Percentiles rank a stretch among this genome's conserved stretches.
Evolutionary conservation across 2,888 invertebrate genomes (phyloP).

Genomic region (Stramonita haemastoma): DNA sequence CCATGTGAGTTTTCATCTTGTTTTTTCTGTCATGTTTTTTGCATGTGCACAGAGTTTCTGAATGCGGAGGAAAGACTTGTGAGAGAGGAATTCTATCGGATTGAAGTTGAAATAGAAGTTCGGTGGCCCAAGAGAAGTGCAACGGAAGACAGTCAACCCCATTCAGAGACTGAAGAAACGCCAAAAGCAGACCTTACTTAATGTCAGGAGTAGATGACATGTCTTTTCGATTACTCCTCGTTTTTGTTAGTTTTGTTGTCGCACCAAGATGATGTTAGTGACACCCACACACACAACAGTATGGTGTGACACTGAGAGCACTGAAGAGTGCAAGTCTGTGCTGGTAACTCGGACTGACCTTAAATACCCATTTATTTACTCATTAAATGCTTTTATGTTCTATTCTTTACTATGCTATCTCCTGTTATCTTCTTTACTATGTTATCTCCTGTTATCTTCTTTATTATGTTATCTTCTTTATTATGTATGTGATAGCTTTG

Average conservation of each 20-base stretch:
- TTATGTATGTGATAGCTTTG: background rate
- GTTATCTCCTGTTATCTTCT: background rate
- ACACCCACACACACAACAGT: too few species aligned
- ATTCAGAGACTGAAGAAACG: slow-evolving; percentile 20
- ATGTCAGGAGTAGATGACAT: background rate
- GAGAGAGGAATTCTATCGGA: slow-evolving; percentile 70
- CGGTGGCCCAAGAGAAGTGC: slow-evolving; percentile 57
- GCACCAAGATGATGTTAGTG: too few species aligned
- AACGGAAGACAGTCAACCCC: background rate
- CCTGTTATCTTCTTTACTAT: background rate
- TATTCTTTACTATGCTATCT: background rate
- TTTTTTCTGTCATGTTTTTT: slow-evolving; percentile 22
- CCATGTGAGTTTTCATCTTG: slow-evolving; percentile 27
- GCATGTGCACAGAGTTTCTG: slow-evolving; percentile 57
- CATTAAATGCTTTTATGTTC: background rate
- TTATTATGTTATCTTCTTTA: background rate
- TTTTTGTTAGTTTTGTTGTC: background rate
- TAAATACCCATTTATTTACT: background rate
- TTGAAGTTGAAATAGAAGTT: slow-evolving; percentile 71
- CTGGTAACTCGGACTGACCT: background rate
- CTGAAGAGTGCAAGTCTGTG: background rate
- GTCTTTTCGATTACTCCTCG: background rate
- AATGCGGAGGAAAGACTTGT: slow-evolving; percentile 63
- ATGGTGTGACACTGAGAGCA: background rate
- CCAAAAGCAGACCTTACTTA: slow-evolving; percentile 18